Conservation (phyloP, 2,888 invertebrate species). For the Zygothrica quintamaculata region DNA sequence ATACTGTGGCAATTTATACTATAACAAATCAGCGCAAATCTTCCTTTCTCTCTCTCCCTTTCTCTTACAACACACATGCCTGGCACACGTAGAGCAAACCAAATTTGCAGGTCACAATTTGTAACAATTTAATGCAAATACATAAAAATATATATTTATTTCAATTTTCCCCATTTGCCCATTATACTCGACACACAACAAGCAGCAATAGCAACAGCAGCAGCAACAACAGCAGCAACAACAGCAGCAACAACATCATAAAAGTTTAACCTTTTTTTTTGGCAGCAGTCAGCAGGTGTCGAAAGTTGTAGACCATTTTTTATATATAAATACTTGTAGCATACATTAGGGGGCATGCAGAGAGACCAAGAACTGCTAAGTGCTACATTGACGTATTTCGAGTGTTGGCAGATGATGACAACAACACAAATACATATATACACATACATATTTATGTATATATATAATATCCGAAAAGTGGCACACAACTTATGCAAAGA, state of each 20-base stretch:
- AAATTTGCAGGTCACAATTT: slow-evolving; percentile 28
- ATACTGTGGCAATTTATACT: slow-evolving; percentile 2
- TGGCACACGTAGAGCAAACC: slow-evolving; percentile 14
- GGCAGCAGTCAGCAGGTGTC: slow-evolving; percentile 49
- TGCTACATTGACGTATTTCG: slow-evolving; percentile 32
- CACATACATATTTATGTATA: too few species aligned
- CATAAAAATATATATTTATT: slow-evolving; percentile 24
- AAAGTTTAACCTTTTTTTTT: slow-evolving; percentile 44
- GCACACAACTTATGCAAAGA: slow-evolving; percentile 29
- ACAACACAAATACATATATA: too few species aligned
- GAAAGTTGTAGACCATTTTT: slow-evolving; percentile 56
- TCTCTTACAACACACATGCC: slow-evolving; percentile 29
- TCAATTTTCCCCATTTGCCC: slow-evolving; percentile 28
- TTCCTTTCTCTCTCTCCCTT: too few species aligned
- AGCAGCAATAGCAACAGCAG: slow-evolving; percentile 22
- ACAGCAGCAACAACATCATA: background rate
- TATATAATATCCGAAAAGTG: slow-evolving; percentile 37
- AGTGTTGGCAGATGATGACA: slow-evolving; percentile 46
- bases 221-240: slow-evolving; percentile 22
- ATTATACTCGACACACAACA: slow-evolving; percentile 26
- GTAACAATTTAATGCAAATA: slow-evolving; percentile 53
- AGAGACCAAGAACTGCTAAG: slow-evolving; percentile 20
- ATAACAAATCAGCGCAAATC: slow-evolving; percentile 34
- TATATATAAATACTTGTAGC: slow-evolving; percentile 19
- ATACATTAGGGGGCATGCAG: background rate